These are phyloP conservation scores for Psettodes erumei DNA, from an alignment of 2,113 vertebrate species.

Conservation along the genomic window DNA sequence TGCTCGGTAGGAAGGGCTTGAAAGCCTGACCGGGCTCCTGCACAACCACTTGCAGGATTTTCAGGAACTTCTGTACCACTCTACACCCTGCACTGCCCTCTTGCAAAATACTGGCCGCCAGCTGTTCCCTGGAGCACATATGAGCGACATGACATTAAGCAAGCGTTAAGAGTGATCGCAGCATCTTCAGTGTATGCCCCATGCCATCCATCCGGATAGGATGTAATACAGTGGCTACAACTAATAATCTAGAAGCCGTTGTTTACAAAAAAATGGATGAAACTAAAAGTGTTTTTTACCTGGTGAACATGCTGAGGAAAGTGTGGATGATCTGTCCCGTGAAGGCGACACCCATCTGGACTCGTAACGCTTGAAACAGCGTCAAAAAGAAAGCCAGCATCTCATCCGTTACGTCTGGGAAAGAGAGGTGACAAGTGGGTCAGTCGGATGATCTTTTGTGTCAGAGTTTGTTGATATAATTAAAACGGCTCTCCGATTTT, in stretches of 20 bases:
- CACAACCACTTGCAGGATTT: slow-evolving; percentile 97
- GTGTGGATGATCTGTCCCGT: slow-evolving; percentile 98
- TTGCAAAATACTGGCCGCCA: slow-evolving; percentile 96
- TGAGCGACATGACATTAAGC: neutral
- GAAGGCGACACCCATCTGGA: slow-evolving; percentile 98
- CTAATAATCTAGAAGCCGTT: neutral
- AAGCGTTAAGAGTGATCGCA: neutral
- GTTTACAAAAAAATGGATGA: neutral
- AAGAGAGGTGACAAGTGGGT: neutral
- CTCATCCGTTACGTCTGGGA: slow-evolving; percentile 94
- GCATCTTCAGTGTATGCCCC: neutral
- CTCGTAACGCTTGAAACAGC: slow-evolving; percentile 94
- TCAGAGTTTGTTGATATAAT: neutral
- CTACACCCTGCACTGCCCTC: slow-evolving; percentile 95
- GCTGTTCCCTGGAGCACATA: slow-evolving; percentile 87
- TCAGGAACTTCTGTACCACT: slow-evolving; percentile 97
- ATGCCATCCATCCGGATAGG: neutral
- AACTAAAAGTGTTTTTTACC: slow-evolving; percentile 77
- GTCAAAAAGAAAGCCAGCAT: slow-evolving; percentile 99
- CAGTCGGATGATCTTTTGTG: neutral
- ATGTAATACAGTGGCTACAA: neutral
- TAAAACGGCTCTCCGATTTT: no score
- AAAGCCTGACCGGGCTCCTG: slow-evolving; percentile 98
- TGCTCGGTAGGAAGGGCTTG: slow-evolving; percentile 95
- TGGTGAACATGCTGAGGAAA: slow-evolving; percentile 99